phyloP scores from a whole-genome alignment of 2,797 vertebrate species.

The Perodicticus potto region DNA sequence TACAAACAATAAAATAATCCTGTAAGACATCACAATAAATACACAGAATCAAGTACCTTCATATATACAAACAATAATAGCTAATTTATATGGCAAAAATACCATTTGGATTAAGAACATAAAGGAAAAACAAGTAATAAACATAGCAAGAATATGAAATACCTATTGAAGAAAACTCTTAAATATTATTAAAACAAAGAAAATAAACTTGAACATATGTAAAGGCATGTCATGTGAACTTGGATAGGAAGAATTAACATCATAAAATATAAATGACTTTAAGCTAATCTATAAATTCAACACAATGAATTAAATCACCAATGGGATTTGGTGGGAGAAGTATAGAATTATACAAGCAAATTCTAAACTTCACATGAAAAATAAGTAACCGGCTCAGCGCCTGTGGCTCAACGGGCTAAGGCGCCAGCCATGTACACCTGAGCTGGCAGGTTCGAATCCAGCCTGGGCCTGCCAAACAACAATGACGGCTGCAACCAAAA shows the following conservation, averaged over 20 bases:
- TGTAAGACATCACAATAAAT: constrained; percentile 1
- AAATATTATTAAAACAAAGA: background rate
- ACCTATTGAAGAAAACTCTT: background rate
- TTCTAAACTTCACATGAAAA: constrained; percentile 50
- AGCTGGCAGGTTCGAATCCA: too few relatives aligned
- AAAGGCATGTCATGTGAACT: background rate
- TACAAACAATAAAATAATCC: constrained; percentile 46
- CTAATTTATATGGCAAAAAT: background rate
- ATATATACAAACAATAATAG: background rate
- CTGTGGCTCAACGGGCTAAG: too few relatives aligned
- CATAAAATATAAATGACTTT: background rate
- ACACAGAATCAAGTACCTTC: background rate
- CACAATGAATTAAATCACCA: background rate
- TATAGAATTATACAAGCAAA: background rate
- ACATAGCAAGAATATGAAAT: background rate
- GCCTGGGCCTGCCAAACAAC: too few relatives aligned
- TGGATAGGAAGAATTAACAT: background rate
- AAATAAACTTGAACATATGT: background rate
- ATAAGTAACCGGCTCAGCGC: too few relatives aligned
- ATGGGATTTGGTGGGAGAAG: background rate
- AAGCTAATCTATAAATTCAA: constrained; percentile 24
- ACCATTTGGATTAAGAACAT: background rate
- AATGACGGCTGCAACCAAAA: too few relatives aligned
- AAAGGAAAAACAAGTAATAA: background rate
- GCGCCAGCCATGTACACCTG: too few relatives aligned